Evolutionary conservation across 2,113 vertebrate genomes (phyloP), one percentile per base, ranked within the genome.

Genomic region (Oryzias woworae): DNA sequence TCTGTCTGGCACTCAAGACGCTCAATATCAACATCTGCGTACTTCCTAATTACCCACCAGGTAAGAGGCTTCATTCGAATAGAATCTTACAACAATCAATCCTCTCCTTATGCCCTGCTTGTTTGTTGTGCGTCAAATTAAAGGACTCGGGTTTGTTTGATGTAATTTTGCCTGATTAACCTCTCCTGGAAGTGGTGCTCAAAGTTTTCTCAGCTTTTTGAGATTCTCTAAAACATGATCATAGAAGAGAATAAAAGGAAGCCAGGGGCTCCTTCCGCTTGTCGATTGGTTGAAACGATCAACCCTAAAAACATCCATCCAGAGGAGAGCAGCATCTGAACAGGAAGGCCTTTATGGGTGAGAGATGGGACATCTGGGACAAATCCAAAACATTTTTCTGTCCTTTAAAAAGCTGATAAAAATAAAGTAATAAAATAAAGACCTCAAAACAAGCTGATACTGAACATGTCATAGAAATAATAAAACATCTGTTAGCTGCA

Each of bases 31-130:
- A 63, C 74, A 77, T 78, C 81, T 78, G 79, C 67, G 85, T 75
- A 75, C 83, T 73, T 83, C 77, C 75, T 87, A 89, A 88, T 87
- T 82, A 89, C 73, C 78, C 78, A 44, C 66, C 43, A 71, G 58
- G 68, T 80, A 73, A 85, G 69, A 81, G 60, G 70, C 74, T 79
- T 88, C 56, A 76, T 75, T 78, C 66, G 55, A 69, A 82, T 60
- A 53, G 68, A 74, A 82, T 75, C 77, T 67, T 46, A 23, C 58
- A 12, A 73, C 66, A 77, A 87, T 87, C 83, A 81, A 87, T 87
- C 66, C 61, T 31, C 22, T 56, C 58, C 63, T 76, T 78, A 83
- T 76, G 69, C 63, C 52, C 58, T 69, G 45, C 71, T 72, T 83
- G 81, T 80, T 80, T 78, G 73, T 73, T 72, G 71, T 61, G 53